A percentile compares a stretch with the other conserved stretches of the same genome.
Evolutionary conservation across 2,113 vertebrate genomes (phyloP).

Genomic region (Python bivittatus): DNA sequence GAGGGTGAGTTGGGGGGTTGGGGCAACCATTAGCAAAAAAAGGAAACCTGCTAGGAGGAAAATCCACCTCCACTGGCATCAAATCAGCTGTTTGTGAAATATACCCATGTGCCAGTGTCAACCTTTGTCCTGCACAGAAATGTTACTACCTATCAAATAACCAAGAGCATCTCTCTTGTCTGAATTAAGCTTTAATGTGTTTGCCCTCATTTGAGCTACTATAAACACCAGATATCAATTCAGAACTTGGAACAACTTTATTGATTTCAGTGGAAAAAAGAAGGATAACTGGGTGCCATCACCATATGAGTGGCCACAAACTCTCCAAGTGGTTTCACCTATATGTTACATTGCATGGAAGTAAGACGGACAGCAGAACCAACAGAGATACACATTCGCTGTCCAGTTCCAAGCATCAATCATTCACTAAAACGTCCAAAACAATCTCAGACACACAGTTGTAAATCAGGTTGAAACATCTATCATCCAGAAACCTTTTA

Average conservation of each 20-base stretch:
- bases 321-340: background rate
- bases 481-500: background rate
- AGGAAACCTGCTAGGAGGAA: conserved; percentile 52
- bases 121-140: accelerated
- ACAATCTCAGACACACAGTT: background rate
- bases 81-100: conserved; percentile 51
- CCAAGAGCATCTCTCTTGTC: background rate
- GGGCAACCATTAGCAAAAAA: conserved; percentile 65
- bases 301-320: background rate
- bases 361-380: background rate
- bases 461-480: background rate
- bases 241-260: background rate
- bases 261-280: background rate
- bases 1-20: conserved; percentile 27
- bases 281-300: background rate
- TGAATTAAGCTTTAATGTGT: background rate
- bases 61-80: conserved; percentile 48
- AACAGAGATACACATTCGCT: background rate
- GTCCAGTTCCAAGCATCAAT: background rate
- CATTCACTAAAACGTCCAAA: background rate
- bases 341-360: background rate
- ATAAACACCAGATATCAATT: background rate
- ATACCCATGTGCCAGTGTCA: background rate
- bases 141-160: background rate
- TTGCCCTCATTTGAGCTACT: background rate